Evolutionary conservation across 2,797 vertebrate species (phyloP), one percentile per base, ranked within the genome.

Genomic region (Poecilia wingei): DNA sequence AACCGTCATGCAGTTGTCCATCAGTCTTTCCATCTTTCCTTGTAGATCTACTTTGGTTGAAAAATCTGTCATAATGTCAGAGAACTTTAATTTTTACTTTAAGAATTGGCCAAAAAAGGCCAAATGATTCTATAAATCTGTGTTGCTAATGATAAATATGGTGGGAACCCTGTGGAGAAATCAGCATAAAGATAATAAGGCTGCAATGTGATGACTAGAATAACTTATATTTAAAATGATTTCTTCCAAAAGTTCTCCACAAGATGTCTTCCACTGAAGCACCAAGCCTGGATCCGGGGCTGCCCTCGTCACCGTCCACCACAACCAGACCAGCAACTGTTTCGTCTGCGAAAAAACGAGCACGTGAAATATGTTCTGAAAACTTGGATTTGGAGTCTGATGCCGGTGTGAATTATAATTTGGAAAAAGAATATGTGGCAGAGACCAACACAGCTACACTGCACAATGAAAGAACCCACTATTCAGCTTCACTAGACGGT

Each of bases 181-280:
- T 69, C 45, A 43, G 9, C 72, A 9, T 55, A 49, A 77, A 82
- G 6, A 28, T 46, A 8, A 2, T 51, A 36, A 57, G 45, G 20
- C n/a, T 61, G 14, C 4, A 16, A 9, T 68, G 22, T 70, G 22
- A 70, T 28, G 16, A 14, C 39, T 45, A 14, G 39, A 25, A 6
- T 70, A 70, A 70, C 41, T 45, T 43, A 1, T 70, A 14, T 70
- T 45, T 28, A n/a, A 41, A 43, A 43, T 45, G 39, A 14, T 71
- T 55, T 82, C 6, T 79, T 7, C n/a, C n/a, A 59, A 79, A 83
- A 94, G 94, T 89, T 81, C 76, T 91, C 20, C 87, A 91, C 10
- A 89, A 93, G 81, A 90, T 78, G 75, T 88, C 83, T 39, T 66
- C 75, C 3, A 85, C 90, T 86, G 89, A 88, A 68, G 72, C 3